phyloP scores from a whole-genome alignment of 1,140 invertebrate species.

The Bicyclus anynana region DNA sequence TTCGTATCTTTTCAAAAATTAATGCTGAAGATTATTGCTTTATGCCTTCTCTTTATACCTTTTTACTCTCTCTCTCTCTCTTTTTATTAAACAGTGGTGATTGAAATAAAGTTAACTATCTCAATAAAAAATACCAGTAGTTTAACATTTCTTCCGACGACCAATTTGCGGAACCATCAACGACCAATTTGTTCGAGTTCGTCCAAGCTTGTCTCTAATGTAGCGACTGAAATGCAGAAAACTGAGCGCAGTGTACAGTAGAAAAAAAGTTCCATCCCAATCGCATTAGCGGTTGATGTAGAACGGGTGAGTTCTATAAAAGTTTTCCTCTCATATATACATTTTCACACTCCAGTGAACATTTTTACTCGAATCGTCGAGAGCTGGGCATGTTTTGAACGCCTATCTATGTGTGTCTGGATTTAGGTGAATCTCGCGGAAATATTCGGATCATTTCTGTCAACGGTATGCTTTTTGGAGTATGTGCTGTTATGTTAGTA shows the following conservation, averaged over 20 bases:
- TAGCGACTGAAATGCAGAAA: not conserved
- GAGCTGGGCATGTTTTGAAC: not conserved
- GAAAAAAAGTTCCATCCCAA: slow-evolving; percentile 3
- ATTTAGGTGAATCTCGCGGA: not conserved
- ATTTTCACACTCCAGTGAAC: not conserved
- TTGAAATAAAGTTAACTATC: too few species aligned
- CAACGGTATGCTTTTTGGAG: not conserved
- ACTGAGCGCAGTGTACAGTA: not conserved
- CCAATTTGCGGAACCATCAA: not conserved
- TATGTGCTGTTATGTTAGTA: not conserved
- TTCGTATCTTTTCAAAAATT: too few species aligned
- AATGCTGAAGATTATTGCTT: too few species aligned
- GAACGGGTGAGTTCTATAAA: not conserved
- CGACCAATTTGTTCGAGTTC: not conserved
- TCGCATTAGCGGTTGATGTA: not conserved
- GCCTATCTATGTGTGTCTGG: not conserved
- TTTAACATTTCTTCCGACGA: not conserved
- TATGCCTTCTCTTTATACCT: too few species aligned
- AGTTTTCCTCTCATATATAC: not conserved
- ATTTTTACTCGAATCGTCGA: slow-evolving; percentile 1
- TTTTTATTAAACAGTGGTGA: too few species aligned
- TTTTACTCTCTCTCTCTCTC: too few species aligned
- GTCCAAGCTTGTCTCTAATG: not conserved
- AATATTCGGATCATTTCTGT: not conserved
- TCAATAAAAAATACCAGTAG: too few species aligned